Evolutionary conservation across 2,113 vertebrate species (phyloP).

Genomic region (Strix aluco): DNA sequence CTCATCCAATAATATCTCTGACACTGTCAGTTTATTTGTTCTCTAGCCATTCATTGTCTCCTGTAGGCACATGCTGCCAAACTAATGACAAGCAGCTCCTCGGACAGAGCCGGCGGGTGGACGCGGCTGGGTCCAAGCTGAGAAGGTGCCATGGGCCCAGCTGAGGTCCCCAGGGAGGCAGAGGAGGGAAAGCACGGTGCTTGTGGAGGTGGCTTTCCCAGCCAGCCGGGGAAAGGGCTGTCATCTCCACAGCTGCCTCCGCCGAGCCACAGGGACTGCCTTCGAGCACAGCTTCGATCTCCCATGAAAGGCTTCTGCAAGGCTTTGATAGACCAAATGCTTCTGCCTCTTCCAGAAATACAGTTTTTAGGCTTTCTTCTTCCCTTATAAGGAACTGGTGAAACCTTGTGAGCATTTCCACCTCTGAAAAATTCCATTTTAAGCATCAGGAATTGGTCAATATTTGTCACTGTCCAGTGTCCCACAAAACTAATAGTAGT

Average conservation of each 20-base stretch:
- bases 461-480: background rate
- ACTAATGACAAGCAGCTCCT: background rate
- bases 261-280: background rate
- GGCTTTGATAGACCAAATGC: background rate
- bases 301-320: background rate
- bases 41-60: conserved; percentile 37
- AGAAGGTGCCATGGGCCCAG: background rate
- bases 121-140: background rate
- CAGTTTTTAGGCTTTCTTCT: background rate
- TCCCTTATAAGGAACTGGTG: background rate
- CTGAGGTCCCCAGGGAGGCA: background rate
- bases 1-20: background rate
- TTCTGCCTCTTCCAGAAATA: background rate
- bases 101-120: background rate
- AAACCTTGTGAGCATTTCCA: background rate
- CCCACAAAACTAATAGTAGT: fast-evolving
- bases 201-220: background rate
- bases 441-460: background rate
- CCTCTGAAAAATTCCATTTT: background rate
- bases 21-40: background rate
- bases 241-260: background rate
- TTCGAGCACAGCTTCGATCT: background rate
- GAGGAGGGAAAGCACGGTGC: fast-evolving
- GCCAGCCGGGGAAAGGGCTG: background rate
- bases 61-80: background rate